A percentile compares a stretch with the other conserved stretches of the same genome.
Conservation (phyloP, 92 coral and sea anemone genomes). For the Metridium senile region DNA sequence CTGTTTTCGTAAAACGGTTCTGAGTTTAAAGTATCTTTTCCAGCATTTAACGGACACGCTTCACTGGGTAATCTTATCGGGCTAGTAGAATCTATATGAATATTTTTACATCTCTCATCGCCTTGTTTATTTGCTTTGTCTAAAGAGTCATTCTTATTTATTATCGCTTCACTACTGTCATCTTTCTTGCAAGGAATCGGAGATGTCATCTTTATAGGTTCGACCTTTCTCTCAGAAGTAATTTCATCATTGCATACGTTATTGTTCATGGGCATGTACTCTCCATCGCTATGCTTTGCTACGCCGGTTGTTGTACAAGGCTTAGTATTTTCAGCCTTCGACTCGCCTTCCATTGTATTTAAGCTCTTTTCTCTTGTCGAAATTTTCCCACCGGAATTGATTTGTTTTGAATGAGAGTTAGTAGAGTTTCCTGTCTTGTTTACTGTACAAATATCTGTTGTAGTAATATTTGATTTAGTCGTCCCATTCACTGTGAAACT, state of each 20-base stretch:
- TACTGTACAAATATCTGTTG: neutral
- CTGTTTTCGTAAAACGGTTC: constrained; percentile 35
- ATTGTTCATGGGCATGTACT: constrained; percentile 66
- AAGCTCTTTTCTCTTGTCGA: neutral
- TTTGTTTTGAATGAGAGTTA: constrained; percentile 8
- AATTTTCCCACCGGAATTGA: neutral
- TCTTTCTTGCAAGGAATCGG: constrained; percentile 18
- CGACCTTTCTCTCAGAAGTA: constrained; percentile 21
- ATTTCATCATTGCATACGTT: constrained; percentile 24
- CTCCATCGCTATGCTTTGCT: constrained; percentile 41
- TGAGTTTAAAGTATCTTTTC: neutral
- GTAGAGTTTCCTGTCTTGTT: constrained; percentile 12
- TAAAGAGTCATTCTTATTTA: constrained; percentile 12
- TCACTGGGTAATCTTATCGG: constrained; percentile 9
- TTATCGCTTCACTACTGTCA: constrained; percentile 14
- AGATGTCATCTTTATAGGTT: constrained; percentile 31
- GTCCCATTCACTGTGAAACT: neutral
- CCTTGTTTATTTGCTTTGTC: constrained; percentile 15
- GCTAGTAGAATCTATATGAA: neutral
- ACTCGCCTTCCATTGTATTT: constrained; percentile 16
- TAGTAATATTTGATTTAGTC: neutral
- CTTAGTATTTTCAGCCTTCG: neutral
- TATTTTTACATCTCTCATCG: constrained; percentile 4
- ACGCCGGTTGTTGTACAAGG: constrained; percentile 2
- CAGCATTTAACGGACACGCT: constrained; percentile 1